A percentile compares a stretch with the other conserved stretches of the same genome.
Conservation (phyloP, 2,888 invertebrate species). For the Mimumesa dahlbomi region DNA sequence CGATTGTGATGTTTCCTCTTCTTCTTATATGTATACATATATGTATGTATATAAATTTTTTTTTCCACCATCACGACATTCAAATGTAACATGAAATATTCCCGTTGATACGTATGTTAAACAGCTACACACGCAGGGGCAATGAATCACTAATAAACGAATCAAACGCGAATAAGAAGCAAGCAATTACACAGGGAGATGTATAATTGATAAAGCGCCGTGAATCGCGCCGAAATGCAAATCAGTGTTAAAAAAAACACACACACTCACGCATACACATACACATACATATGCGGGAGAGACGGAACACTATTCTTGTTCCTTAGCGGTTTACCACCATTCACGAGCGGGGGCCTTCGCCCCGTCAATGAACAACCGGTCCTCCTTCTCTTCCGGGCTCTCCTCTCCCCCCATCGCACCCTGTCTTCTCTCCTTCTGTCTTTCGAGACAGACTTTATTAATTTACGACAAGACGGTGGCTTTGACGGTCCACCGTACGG, state of each 20-base stretch:
- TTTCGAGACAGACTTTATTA: slow-evolving; percentile 38
- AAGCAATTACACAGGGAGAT: slow-evolving; percentile 22
- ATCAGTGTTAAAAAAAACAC: slow-evolving; percentile 39
- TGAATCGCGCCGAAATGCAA: slow-evolving; percentile 11
- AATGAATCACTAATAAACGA: slow-evolving; percentile 8
- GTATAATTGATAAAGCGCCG: slow-evolving; percentile 30
- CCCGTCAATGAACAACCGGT: slow-evolving; percentile 59
- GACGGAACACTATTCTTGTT: slow-evolving; percentile 24
- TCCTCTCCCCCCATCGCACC: slow-evolving; percentile 2
- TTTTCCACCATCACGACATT: too few species aligned
- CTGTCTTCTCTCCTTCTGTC: slow-evolving; percentile 7
- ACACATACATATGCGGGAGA: slow-evolving; percentile 33
- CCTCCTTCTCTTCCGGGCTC: slow-evolving; percentile 47
- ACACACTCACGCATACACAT: too few species aligned
- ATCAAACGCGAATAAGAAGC: background rate
- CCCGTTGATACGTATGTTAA: too few species aligned
- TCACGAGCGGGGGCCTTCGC: slow-evolving; percentile 40
- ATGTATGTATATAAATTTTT: too few species aligned
- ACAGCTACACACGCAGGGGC: slow-evolving; percentile 10
- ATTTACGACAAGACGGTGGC: slow-evolving; percentile 46
- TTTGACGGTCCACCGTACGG: slow-evolving; percentile 22
- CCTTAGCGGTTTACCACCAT: slow-evolving; percentile 34
- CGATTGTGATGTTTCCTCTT: too few species aligned
- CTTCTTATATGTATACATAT: too few species aligned
- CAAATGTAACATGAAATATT: too few species aligned